Evolutionary conservation across 1,140 invertebrate species (phyloP).

Genomic region (Drosophila littoralis): DNA sequence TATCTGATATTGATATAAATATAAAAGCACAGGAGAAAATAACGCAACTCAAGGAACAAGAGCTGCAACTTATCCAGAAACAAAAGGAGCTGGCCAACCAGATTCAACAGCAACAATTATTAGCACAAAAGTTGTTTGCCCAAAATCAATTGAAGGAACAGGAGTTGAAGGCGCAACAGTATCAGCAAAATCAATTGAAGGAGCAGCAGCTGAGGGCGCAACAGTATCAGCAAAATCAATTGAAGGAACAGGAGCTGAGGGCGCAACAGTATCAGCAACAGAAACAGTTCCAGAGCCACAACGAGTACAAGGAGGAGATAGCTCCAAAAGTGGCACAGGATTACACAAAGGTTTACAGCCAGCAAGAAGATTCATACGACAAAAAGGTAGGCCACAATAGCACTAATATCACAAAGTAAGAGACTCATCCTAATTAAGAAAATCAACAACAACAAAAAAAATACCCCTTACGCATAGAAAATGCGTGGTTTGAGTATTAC

Average conservation of each 20-base stretch:
- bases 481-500: not conserved
- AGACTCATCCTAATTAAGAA: not conserved
- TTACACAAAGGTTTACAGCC: constrained; percentile 1
- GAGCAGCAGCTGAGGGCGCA: not conserved
- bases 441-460: too few relatives aligned
- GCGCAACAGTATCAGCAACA: constrained; percentile 7
- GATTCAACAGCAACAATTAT: constrained; percentile 69
- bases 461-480: too few relatives aligned
- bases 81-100: constrained; percentile 68
- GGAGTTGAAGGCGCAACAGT: constrained; percentile 27
- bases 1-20: constrained; percentile 87
- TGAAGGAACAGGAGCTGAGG: not conserved
- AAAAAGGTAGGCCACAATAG: constrained; percentile 25
- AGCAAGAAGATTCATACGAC: constrained; percentile 13
- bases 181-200: not conserved
- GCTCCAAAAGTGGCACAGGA: not conserved
- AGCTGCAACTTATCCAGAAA: constrained; percentile 65
- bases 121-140: constrained; percentile 59
- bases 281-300: constrained; percentile 15
- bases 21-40: constrained; percentile 83
- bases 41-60: constrained; percentile 61
- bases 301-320: not conserved
- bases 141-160: constrained; percentile 54
- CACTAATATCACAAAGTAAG: not conserved
- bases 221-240: constrained; percentile 4